Conservation (phyloP, 2,888 invertebrate genomes). For the Labia minor region DNA sequence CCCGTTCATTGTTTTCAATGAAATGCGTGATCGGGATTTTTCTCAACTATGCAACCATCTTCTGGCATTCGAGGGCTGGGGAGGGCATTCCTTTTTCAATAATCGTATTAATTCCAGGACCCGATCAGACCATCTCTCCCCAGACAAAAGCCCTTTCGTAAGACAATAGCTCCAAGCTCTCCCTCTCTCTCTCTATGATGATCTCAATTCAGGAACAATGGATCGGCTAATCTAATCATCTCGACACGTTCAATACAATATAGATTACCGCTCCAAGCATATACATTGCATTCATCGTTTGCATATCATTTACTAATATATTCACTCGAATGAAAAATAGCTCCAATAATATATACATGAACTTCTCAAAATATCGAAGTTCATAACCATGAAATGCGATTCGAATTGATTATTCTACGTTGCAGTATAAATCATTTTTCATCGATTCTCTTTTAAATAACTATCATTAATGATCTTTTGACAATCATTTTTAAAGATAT, state of each 20-base stretch:
- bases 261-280: constrained; percentile 8
- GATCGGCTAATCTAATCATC: constrained; percentile 13
- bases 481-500: too few relatives aligned
- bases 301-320: constrained; percentile 13
- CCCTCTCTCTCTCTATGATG: background rate
- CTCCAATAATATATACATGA: background rate
- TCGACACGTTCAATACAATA: constrained; percentile 13
- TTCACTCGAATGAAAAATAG: background rate
- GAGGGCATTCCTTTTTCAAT: constrained; percentile 4
- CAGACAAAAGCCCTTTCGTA: constrained; percentile 13
- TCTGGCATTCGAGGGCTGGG: background rate
- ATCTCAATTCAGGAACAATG: constrained; percentile 13
- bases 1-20: background rate
- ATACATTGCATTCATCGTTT: constrained; percentile 13
- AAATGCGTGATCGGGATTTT: constrained; percentile 2
- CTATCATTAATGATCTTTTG: background rate
- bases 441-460: background rate
- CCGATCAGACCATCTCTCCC: constrained; percentile 13
- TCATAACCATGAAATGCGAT: background rate
- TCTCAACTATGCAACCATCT: background rate
- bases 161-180: constrained; percentile 8
- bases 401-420: background rate
- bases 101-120: background rate
- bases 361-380: constrained; percentile 1
- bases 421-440: background rate